Conservation (phyloP, 2,888 invertebrate genomes). For the Dexiosoma caninum region DNA sequence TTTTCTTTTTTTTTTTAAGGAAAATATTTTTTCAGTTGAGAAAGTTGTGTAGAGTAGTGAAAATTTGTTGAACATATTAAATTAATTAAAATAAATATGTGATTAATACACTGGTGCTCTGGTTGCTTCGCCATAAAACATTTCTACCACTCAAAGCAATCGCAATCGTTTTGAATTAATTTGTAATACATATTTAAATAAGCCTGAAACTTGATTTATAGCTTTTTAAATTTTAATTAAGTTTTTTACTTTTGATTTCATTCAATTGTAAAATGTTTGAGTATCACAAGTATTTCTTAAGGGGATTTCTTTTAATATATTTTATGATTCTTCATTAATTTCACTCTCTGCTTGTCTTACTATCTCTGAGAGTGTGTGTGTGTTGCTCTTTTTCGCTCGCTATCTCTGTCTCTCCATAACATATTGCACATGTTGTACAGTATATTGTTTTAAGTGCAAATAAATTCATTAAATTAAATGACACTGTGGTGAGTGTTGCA, state of each 20-base stretch:
- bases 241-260: not conserved
- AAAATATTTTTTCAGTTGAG: too few relatives aligned
- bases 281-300: constrained; percentile 18
- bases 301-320: constrained; percentile 10
- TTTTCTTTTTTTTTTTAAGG: too few relatives aligned
- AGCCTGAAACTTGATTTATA: constrained; percentile 10
- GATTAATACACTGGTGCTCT: too few relatives aligned
- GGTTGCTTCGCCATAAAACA: too few relatives aligned
- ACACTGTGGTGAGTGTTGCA: constrained; percentile 68
- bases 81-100: too few relatives aligned
- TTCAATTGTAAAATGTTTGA: not conserved
- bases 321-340: constrained; percentile 16
- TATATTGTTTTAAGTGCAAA: constrained; percentile 59
- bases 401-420: too few relatives aligned
- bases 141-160: too few relatives aligned
- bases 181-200: not conserved
- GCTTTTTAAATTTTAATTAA: constrained; percentile 18
- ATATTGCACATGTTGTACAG: not conserved
- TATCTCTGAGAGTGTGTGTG: too few relatives aligned
- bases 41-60: too few relatives aligned
- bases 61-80: too few relatives aligned
- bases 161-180: too few relatives aligned
- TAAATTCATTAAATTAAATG: constrained; percentile 65
- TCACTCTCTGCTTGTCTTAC: not conserved
- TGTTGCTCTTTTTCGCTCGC: not conserved